Conservation (phyloP, 2,888 invertebrate genomes). For the Timandra comae region DNA sequence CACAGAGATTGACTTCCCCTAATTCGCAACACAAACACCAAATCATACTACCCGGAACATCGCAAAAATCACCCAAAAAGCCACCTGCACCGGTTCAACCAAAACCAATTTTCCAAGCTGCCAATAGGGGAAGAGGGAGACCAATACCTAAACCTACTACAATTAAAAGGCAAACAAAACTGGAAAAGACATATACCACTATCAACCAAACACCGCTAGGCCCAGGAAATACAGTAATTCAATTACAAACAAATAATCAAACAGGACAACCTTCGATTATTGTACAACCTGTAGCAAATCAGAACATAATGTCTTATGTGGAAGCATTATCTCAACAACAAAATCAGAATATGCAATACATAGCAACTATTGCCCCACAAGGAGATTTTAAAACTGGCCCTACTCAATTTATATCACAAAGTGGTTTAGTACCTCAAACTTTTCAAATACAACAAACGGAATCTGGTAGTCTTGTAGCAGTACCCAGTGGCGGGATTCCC, state of each 20-base stretch:
- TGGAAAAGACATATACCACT: constrained; percentile 66
- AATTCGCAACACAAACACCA: constrained; percentile 66
- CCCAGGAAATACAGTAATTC: constrained; percentile 72
- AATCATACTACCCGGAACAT: constrained; percentile 54
- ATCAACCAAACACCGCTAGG: constrained; percentile 67
- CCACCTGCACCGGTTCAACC: constrained; percentile 66
- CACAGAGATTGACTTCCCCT: constrained; percentile 64
- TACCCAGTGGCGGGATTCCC: constrained; percentile 78
- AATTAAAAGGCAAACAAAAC: constrained; percentile 66
- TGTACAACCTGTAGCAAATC: constrained; percentile 80
- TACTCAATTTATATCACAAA: constrained; percentile 74
- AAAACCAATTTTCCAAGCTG: constrained; percentile 67
- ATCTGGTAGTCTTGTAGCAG: constrained; percentile 76
- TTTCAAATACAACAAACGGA: constrained; percentile 79
- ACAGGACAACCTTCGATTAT: constrained; percentile 80
- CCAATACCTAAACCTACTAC: constrained; percentile 67
- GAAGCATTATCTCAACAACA: constrained; percentile 83
- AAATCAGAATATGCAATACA: constrained; percentile 85
- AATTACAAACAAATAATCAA: constrained; percentile 74
- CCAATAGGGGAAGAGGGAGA: constrained; percentile 61
- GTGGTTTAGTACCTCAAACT: constrained; percentile 75
- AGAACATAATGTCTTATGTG: constrained; percentile 80
- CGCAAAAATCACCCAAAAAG: constrained; percentile 70
- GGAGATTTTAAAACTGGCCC: constrained; percentile 73
- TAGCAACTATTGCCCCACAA: constrained; percentile 82